Conservation (phyloP, 2,888 invertebrate species). For the Cephus runcator region DNA sequence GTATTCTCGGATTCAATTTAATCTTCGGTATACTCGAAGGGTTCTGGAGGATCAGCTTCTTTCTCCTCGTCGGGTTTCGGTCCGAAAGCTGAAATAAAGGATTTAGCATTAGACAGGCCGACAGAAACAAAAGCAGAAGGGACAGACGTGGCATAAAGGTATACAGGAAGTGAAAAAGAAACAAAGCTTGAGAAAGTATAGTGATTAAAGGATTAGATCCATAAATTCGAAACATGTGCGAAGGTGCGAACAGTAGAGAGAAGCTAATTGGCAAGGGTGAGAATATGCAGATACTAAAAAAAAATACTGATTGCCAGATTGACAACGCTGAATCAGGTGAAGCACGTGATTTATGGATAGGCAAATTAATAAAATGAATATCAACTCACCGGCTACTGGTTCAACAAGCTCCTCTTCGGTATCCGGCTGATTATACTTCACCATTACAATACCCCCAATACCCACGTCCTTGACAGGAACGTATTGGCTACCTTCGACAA, state of each 20-base stretch:
- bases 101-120: neutral
- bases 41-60: conserved; percentile 97
- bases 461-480: conserved; percentile 89
- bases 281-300: neutral
- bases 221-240: neutral
- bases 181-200: neutral
- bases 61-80: conserved; percentile 94
- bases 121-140: neutral
- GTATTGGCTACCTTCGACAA: conserved; percentile 85
- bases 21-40: conserved; percentile 95
- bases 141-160: neutral
- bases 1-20: conserved; percentile 56
- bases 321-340: neutral
- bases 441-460: conserved; percentile 96
- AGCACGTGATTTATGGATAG: neutral
- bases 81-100: conserved; percentile 75
- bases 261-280: neutral
- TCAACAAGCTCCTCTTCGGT: conserved; percentile 89
- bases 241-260: neutral
- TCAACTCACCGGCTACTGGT: conserved; percentile 78
- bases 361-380: conserved; percentile 8
- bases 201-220: neutral
- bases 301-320: neutral
- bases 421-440: conserved; percentile 84
- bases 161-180: neutral